A percentile compares a stretch with the other conserved stretches of the same genome.
These are phyloP conservation scores for Diplazon laetatorius DNA, from an alignment of 2,888 invertebrate species.

Conservation along the genomic window DNA sequence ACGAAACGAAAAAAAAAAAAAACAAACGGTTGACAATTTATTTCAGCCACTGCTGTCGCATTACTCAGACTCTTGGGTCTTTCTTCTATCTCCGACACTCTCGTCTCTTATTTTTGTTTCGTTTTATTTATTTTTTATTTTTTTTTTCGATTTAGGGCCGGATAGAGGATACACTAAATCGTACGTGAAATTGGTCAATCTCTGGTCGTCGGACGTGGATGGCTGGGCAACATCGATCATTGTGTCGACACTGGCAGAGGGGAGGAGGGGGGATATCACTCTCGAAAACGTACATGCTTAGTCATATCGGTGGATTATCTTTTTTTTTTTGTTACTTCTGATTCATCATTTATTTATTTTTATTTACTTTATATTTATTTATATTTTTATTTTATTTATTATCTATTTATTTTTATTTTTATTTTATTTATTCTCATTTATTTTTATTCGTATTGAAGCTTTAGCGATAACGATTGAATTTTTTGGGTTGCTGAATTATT, in stretches of 20 bases:
- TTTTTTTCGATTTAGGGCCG: background rate
- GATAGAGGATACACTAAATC: slow-evolving; percentile 37
- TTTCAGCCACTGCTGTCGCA: slow-evolving; percentile 38
- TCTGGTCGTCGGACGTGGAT: slow-evolving; percentile 2
- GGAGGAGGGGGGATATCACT: background rate
- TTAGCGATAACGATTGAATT: too few species aligned
- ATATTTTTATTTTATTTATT: too few species aligned
- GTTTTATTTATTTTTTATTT: slow-evolving; percentile 4
- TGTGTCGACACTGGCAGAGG: too few species aligned
- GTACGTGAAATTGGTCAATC: slow-evolving; percentile 54
- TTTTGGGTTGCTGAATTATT: too few species aligned
- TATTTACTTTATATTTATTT: too few species aligned
- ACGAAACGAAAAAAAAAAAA: slow-evolving; percentile 25
- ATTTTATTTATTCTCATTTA: too few species aligned
- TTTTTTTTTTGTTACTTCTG: too few species aligned
- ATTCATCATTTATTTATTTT: too few species aligned
- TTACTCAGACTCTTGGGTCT: slow-evolving; percentile 52
- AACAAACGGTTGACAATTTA: slow-evolving; percentile 46
- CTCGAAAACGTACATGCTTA: background rate
- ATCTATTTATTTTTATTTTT: too few species aligned
- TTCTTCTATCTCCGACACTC: slow-evolving; percentile 48
- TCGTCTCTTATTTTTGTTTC: slow-evolving; percentile 41
- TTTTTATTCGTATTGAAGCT: too few species aligned
- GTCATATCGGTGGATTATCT: too few species aligned
- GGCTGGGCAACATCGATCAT: slow-evolving; percentile 13